Evolutionary conservation across 2,888 invertebrate genomes (phyloP), one percentile per base, ranked within the genome.

Genomic region (Lordiphosa andalusiaca): DNA sequence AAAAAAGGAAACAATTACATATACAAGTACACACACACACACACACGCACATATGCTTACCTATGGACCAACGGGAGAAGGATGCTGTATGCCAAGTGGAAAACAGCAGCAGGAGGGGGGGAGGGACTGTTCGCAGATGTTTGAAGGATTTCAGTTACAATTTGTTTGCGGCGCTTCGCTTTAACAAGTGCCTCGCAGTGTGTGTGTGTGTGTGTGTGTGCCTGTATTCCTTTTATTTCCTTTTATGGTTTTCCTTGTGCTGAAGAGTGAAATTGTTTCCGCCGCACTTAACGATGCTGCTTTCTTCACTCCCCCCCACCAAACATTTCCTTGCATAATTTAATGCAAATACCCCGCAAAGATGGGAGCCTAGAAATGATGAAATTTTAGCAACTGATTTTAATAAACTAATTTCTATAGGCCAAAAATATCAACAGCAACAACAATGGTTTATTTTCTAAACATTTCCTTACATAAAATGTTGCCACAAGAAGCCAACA

Each of bases 181-280:
- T 66, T 69, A 66, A 71, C 66, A 73, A 73, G 33, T 60, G 30
- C 30, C 30, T 30, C 30, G 30, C 30, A 7, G 25, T 30, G 30
- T 30, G 30, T 30, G 30, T 30, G 30, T 30, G 9, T 30, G 9
- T 52, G 58, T 10, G 44, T 50, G 38, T 53, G 25, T 2, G 52
- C 37, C 42, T 33, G 33, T 39, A 7, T 16, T 38, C 38, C 35
- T 76, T 83, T 69, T 77, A 81, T 84, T 78, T 78, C 78, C 75
- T 69, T 84, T 78, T 78, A 73, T 72, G 73, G 73, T 59, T 44
- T 44, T 44, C 33, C 16, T 44, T 68, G 66, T 68, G 75, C 75
- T 84, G 83, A 84, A 84, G 84, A 84, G 82, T 71, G 66, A 80
- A 80, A 80, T 80, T 80, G 80, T 84, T 80, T 80, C 83, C 80